These are phyloP conservation scores for Pristionchus mayeri DNA, from an alignment of 2,888 invertebrate species.

Conservation along the genomic window DNA sequence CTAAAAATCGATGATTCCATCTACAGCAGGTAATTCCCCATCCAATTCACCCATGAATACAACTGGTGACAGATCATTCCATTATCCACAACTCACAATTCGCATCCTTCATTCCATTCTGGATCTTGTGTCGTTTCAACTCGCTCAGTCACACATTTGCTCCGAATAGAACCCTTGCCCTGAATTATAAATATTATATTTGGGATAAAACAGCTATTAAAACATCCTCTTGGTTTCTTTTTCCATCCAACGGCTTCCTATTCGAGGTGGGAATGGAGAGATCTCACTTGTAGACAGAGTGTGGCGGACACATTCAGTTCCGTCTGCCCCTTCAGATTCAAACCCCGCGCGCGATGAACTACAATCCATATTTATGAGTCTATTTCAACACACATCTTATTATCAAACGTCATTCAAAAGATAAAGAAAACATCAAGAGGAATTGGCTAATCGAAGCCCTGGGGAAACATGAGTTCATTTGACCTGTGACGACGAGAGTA, in stretches of 20 bases:
- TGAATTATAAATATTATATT: background rate
- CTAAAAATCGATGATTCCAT: slow-evolving; percentile 21
- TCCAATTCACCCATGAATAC: background rate
- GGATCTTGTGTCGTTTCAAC: slow-evolving; percentile 58
- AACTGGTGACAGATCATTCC: background rate
- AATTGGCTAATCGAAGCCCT: no score
- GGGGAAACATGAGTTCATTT: slow-evolving; percentile 38
- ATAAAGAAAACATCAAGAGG: no score
- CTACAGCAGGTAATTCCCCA: background rate
- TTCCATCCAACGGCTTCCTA: no score
- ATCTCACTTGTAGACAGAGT: slow-evolving; percentile 43
- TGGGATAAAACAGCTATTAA: no score
- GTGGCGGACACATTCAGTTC: slow-evolving; percentile 31
- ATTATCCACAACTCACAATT: slow-evolving; percentile 67
- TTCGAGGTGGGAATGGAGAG: background rate
- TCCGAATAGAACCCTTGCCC: slow-evolving; percentile 55
- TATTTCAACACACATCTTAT: background rate
- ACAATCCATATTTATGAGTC: background rate
- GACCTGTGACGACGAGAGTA: slow-evolving; percentile 62
- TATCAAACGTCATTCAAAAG: background rate
- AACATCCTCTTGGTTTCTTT: no score
- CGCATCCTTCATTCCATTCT: slow-evolving; percentile 72
- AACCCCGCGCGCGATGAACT: slow-evolving; percentile 43
- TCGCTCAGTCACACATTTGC: slow-evolving; percentile 61
- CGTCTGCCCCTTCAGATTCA: slow-evolving; percentile 44